Evolutionary conservation across 2,797 vertebrate species (phyloP).

Genomic region (Phalloptychus januarius): DNA sequence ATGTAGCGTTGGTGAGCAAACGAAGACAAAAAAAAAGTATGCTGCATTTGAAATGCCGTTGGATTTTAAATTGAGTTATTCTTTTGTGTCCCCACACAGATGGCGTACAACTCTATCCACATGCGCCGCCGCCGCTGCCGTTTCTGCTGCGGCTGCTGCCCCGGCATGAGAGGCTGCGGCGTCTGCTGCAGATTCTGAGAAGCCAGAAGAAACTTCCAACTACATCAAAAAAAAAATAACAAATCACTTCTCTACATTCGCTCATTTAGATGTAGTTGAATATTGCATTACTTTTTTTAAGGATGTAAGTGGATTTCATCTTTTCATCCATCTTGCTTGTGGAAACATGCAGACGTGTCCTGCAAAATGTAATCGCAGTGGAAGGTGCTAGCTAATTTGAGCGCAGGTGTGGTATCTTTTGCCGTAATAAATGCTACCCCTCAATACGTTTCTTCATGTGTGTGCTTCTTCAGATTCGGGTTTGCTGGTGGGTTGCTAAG

Average conservation of each 20-base stretch:
- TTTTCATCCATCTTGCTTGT: background rate
- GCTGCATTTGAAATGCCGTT: background rate
- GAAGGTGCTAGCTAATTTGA: background rate
- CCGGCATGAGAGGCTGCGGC: background rate
- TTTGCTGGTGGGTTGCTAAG: background rate
- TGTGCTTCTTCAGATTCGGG: background rate
- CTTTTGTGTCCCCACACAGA: background rate
- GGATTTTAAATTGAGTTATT: background rate
- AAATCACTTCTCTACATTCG: background rate
- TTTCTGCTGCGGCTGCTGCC: slow-evolving; percentile 11
- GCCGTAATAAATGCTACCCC: background rate
- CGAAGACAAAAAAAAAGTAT: background rate
- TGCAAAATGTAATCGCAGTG: background rate
- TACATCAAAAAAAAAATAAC: background rate
- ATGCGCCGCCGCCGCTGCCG: background rate
- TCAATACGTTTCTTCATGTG: background rate
- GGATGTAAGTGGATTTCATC: background rate
- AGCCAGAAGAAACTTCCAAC: background rate
- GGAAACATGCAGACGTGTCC: background rate
- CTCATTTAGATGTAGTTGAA: background rate
- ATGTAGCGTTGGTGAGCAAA: background rate
- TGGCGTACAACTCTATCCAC: background rate
- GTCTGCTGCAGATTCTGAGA: slow-evolving; percentile 11
- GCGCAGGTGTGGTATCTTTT: background rate
- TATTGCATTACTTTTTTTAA: background rate